Conservation (phyloP, 2,797 vertebrate species). For the Meda fulgida region DNA sequence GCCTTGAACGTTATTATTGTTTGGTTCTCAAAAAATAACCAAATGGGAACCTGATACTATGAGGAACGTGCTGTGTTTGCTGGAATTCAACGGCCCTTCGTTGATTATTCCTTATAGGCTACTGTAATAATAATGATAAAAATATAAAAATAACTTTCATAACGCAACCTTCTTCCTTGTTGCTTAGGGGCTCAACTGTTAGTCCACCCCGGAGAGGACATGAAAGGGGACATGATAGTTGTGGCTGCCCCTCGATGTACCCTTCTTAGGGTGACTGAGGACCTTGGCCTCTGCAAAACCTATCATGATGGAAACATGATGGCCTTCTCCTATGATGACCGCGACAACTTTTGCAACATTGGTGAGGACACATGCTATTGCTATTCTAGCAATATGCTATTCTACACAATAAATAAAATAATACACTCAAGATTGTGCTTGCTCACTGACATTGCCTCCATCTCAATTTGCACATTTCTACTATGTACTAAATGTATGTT, state of each 20-base stretch:
- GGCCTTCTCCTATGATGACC: conserved; percentile 77
- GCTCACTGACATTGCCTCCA: neutral
- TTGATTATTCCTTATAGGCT: neutral
- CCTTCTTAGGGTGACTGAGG: conserved; percentile 75
- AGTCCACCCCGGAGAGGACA: conserved; percentile 81
- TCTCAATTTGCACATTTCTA: neutral
- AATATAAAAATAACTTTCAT: no score
- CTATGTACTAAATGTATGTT: neutral
- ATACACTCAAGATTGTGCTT: neutral
- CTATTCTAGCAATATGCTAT: neutral
- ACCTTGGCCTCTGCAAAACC: conserved; percentile 78
- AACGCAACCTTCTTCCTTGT: neutral
- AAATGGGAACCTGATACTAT: neutral
- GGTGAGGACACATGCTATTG: conserved; percentile 69
- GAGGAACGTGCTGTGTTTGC: neutral
- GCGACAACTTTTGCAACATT: conserved; percentile 74
- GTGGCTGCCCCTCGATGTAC: conserved; percentile 80
- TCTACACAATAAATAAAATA: no score
- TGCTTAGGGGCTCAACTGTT: conserved; percentile 75
- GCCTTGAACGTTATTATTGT: neutral
- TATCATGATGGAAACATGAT: conserved; percentile 74
- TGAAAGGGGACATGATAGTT: conserved; percentile 75
- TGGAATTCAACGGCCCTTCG: no score
- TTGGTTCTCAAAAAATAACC: neutral
- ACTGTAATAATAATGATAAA: no score